Conservation (phyloP, 2,113 vertebrate species). For the Hucho hucho region DNA sequence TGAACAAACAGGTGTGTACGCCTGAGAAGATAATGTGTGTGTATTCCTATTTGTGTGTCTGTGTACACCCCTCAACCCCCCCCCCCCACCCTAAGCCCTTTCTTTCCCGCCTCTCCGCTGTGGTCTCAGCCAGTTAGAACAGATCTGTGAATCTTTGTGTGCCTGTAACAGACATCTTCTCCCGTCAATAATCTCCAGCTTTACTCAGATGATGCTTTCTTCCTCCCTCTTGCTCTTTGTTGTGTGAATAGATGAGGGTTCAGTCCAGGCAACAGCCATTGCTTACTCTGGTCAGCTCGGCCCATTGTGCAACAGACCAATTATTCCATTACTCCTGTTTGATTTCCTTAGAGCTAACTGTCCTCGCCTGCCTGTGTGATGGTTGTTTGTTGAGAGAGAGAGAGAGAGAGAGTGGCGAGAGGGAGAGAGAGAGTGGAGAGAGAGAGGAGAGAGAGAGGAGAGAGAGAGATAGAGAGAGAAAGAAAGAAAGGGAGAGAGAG, state of each 20-base stretch:
- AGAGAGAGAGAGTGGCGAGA: accelerated
- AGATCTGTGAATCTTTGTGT: slow-evolving; percentile 30
- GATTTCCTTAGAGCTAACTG: background rate
- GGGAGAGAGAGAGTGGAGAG: no score
- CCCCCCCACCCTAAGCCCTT: slow-evolving; percentile 2
- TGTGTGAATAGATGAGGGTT: background rate
- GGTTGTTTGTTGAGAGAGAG: no score
- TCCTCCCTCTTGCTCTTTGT: slow-evolving; percentile 38
- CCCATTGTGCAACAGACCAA: slow-evolving; percentile 43
- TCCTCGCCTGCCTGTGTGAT: no score
- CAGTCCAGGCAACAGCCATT: slow-evolving; percentile 46
- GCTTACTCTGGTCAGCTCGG: slow-evolving; percentile 45
- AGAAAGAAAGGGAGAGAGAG: no score
- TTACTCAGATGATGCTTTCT: slow-evolving; percentile 68
- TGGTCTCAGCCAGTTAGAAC: slow-evolving; percentile 24
- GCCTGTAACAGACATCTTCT: slow-evolving; percentile 30
- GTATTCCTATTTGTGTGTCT: background rate
- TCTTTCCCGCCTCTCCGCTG: background rate
- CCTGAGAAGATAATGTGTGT: slow-evolving; percentile 25
- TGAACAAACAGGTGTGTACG: slow-evolving; percentile 8
- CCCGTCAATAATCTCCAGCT: slow-evolving; percentile 69
- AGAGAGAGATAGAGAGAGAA: no score
- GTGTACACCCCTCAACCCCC: slow-evolving; percentile 7
- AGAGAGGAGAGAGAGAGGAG: no score
- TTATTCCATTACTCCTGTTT: slow-evolving; percentile 37